Conservation (phyloP, 2,888 invertebrate species). For the Erpobdella octoculata region DNA sequence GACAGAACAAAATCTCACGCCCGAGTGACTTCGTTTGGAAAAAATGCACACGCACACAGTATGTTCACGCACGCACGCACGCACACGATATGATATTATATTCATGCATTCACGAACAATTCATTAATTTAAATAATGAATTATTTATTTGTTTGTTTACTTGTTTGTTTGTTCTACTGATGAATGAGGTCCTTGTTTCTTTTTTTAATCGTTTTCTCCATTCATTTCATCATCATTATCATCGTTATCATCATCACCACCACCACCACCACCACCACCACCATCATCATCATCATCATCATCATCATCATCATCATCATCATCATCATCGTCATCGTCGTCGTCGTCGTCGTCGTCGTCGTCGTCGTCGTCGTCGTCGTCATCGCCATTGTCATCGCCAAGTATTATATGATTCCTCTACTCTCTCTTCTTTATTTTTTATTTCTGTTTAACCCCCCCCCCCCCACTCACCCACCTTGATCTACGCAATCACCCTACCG, state of each 20-base stretch:
- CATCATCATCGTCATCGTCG: not conserved
- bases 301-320: conserved; percentile 10
- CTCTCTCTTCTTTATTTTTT: not conserved
- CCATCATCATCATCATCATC: conserved; percentile 9
- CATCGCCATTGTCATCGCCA: conserved; percentile 6
- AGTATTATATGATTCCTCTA: not conserved
- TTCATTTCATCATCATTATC: not conserved
- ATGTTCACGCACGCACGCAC: no score
- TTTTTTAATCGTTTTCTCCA: not conserved
- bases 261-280: not conserved
- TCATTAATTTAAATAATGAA: no score
- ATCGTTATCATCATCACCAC: not conserved
- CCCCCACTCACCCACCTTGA: not conserved
- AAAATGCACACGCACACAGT: no score
- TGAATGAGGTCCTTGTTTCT: not conserved
- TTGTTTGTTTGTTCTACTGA: no score
- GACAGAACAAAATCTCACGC: no score
- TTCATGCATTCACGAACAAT: no score
- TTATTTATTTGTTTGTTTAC: no score
- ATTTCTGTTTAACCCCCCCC: not conserved
- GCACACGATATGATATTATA: no score
- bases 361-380: not conserved
- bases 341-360: conserved; percentile 12
- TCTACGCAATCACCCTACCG: not conserved
- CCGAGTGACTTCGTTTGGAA: no score